phyloP scores from a whole-genome alignment of 1,140 invertebrate species.

The Cydia splendana region DNA sequence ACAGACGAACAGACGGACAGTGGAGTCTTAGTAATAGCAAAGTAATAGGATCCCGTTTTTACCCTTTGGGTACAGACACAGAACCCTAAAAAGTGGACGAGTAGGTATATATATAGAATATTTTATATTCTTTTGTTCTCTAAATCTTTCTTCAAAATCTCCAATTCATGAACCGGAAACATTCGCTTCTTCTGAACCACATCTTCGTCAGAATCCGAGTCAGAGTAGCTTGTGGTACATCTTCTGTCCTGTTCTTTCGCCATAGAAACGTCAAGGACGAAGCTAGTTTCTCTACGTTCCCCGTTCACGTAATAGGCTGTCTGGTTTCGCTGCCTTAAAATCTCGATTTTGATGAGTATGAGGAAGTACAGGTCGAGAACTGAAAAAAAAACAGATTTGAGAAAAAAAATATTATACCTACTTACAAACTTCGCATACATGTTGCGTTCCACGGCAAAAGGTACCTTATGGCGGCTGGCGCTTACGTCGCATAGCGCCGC shows the following conservation, averaged over 20 bases:
- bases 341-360: conserved; percentile 14
- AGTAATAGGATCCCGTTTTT: no score
- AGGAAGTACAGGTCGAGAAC: conserved; percentile 18
- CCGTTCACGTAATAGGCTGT: neutral
- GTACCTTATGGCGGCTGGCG: no score
- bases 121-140: neutral
- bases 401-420: no score
- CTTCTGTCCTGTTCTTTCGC: neutral
- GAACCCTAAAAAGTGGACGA: no score
- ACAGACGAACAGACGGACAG: no score
- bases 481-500: no score
- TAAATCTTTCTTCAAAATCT: conserved; percentile 4
- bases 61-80: no score
- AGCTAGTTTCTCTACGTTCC: neutral
- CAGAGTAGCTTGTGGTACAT: no score
- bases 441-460: no score
- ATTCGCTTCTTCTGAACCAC: neutral
- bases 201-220: conserved; percentile 22
- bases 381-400: neutral
- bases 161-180: neutral
- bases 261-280: conserved; percentile 19
- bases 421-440: no score
- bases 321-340: neutral
- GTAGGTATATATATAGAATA: no score
- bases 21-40: no score